phyloP scores from a whole-genome alignment of 2,888 invertebrate species.

The Drosophila quinaria region DNA sequence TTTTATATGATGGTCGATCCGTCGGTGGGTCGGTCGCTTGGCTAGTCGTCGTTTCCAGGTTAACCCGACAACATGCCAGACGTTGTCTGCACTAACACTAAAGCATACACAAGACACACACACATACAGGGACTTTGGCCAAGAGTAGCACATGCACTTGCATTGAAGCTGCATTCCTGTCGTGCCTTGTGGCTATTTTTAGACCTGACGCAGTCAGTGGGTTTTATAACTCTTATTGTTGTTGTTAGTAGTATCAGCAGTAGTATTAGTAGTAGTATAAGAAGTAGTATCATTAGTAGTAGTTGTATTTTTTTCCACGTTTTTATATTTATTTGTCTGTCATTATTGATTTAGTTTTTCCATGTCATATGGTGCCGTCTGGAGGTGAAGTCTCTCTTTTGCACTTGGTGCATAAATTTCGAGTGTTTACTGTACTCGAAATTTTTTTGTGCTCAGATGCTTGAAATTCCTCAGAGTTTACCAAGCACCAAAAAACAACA shows the following conservation, averaged over 20 bases:
- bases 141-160: constrained; percentile 55
- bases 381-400: constrained; percentile 21
- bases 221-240: constrained; percentile 38
- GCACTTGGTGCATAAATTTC: constrained; percentile 36
- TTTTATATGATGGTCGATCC: constrained; percentile 67
- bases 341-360: constrained; percentile 61
- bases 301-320: constrained; percentile 20
- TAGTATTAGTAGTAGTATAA: constrained; percentile 9
- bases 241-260: neutral
- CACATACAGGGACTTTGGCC: constrained; percentile 15
- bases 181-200: constrained; percentile 70
- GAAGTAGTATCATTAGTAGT: constrained; percentile 8
- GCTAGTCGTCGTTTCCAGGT: constrained; percentile 56
- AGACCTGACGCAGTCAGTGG: constrained; percentile 68
- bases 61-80: constrained; percentile 57
- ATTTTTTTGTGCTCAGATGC: constrained; percentile 52
- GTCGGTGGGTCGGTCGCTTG: constrained; percentile 20
- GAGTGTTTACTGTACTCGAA: constrained; percentile 65
- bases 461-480: constrained; percentile 57
- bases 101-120: constrained; percentile 9
- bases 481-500: constrained; percentile 39
- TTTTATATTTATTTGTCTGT: constrained; percentile 21
- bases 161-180: constrained; percentile 75
- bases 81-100: constrained; percentile 57
- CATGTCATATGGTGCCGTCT: constrained; percentile 33